A percentile compares a stretch with the other conserved stretches of the same genome.
phyloP scores from a whole-genome alignment of 2,113 vertebrate species.

The Leucopsar rothschildi region DNA sequence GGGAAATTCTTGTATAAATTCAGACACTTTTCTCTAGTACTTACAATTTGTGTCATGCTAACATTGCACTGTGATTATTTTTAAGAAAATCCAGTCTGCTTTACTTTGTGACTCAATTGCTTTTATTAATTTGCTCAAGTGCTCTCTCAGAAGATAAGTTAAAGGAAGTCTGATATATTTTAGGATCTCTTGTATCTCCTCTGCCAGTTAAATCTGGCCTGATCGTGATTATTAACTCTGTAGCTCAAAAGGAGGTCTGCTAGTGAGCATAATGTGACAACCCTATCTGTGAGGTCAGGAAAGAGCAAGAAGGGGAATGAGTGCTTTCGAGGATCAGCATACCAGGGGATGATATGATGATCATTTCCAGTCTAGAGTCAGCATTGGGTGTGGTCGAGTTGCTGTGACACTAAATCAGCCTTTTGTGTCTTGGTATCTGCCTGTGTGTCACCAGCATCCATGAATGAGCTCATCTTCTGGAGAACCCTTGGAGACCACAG shows the following conservation, averaged over 20 bases:
- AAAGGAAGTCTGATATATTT: background rate
- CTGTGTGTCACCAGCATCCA: background rate
- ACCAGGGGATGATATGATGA: background rate
- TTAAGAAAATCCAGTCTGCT: conserved; percentile 5
- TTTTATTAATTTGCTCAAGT: conserved; percentile 10
- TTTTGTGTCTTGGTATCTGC: background rate
- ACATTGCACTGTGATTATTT: background rate
- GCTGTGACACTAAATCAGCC: background rate
- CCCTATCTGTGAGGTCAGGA: background rate
- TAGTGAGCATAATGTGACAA: background rate
- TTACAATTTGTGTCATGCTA: background rate
- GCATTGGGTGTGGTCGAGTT: accelerated
- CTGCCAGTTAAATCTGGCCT: background rate
- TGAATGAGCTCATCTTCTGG: background rate
- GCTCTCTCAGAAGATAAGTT: background rate
- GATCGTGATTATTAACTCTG: background rate
- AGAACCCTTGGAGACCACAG: background rate
- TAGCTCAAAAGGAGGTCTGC: background rate
- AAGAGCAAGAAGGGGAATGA: background rate
- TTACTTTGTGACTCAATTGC: background rate
- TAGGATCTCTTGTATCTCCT: background rate
- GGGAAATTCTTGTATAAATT: background rate
- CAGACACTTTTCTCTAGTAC: background rate
- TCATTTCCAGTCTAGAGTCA: background rate
- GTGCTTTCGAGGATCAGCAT: background rate